Evolutionary conservation across 2,113 vertebrate genomes (phyloP).

Genomic region (Bostrychus sinensis): DNA sequence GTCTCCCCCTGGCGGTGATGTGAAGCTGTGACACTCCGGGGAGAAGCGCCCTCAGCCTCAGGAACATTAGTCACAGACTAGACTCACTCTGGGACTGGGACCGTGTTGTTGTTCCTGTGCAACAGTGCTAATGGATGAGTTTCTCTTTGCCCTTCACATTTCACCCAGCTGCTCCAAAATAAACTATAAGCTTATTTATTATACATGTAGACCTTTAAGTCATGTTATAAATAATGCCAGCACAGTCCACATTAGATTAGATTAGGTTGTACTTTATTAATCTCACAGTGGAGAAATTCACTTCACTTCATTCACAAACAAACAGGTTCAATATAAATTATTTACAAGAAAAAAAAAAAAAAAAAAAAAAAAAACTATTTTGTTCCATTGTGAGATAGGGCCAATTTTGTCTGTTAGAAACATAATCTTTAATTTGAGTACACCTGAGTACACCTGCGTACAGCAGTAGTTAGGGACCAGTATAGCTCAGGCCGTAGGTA

Average conservation of each 20-base stretch:
- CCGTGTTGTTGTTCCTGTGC: background rate
- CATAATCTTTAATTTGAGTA: too few species aligned
- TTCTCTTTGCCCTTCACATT: slow-evolving; percentile 10
- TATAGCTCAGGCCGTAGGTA: background rate
- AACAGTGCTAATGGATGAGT: slow-evolving; percentile 2
- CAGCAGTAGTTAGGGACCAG: background rate
- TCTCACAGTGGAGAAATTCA: too few species aligned
- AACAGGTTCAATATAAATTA: too few species aligned
- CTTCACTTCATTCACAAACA: too few species aligned
- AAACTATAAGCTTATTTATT: background rate
- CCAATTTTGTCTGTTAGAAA: too few species aligned
- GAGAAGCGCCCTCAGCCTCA: slow-evolving; percentile 25
- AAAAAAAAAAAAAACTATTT: too few species aligned
- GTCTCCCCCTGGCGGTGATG: slow-evolving; percentile 36
- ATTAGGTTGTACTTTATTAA: background rate
- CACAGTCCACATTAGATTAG: background rate
- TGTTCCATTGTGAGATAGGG: too few species aligned
- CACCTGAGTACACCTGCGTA: background rate
- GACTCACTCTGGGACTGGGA: background rate
- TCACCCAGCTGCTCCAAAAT: slow-evolving; percentile 4
- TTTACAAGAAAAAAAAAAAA: too few species aligned
- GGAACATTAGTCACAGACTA: background rate
- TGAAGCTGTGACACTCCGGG: background rate
- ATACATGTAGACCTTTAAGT: background rate
- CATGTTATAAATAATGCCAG: background rate